Evolutionary conservation across 1,140 invertebrate genomes (phyloP), one percentile per base, ranked within the genome.

Genomic region (Drosophila truncata): DNA sequence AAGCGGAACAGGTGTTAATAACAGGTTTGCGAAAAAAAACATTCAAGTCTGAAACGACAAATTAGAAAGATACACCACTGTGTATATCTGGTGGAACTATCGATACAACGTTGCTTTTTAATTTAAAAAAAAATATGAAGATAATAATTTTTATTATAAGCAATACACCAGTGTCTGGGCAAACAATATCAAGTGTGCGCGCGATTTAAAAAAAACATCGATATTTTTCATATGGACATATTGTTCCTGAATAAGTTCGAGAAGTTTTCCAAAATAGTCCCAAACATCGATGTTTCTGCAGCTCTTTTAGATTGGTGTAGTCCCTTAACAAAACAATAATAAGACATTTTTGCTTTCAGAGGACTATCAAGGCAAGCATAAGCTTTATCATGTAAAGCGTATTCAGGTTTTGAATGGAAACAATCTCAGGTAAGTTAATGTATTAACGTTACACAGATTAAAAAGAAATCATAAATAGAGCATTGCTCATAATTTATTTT

Each of bases 1-100:
- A 94, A n/a, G 97, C 98, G 1, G 95, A 96, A 23, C 96, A 96
- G 91, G 94, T 98, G 46, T 93, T 98, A 16, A 94, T 98, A 71
- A 94, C 96, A 93, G 52, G 52, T 55, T 35, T 14, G 6, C 27
- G 1, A 33, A 33, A 54, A 31, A 20, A 20, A 20, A 1, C 11
- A 50, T 13, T 11, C 10, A 18, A 50, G n/a, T 29, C n/a, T 11
- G 6, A 50, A 31, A 6, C 46, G 8, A 49, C 8, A 27, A 10
- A 29, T 27, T 27, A 13, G 6, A 18, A 4, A 20, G 18, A 20
- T 42, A 20, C 18, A 11, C 18, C 41, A 18, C 9, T 41, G 39
- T 27, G 7, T 5, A 27, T 4, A 27, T 3, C 27, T 27, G 27
- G 4, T 5, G 27, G 3, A 27, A 27, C 4, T 27, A 27, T 27